A percentile compares a stretch with the other conserved stretches of the same genome.
Conservation (phyloP, 1,140 invertebrate species). For the Stratiolaelaps scimitus region DNA sequence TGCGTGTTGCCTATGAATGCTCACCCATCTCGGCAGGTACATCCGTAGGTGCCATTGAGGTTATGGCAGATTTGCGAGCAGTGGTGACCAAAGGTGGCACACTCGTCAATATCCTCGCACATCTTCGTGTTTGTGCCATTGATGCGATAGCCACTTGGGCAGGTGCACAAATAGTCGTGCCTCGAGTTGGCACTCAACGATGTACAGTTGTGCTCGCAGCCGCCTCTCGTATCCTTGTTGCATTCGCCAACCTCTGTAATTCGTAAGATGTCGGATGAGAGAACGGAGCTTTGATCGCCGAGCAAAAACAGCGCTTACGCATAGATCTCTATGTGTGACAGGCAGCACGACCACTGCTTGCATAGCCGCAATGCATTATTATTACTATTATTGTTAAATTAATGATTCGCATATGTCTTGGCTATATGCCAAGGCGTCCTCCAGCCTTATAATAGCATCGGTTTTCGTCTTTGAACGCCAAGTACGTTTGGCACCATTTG, state of each 20-base stretch:
- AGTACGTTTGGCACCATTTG: no score
- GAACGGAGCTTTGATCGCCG: no score
- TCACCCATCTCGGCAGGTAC: constrained; percentile 72
- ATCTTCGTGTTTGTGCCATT: constrained; percentile 45
- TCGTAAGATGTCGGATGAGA: constrained; percentile 12
- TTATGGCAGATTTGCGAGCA: constrained; percentile 86
- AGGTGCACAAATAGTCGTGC: constrained; percentile 62
- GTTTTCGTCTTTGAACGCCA: no score
- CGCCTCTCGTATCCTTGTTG: constrained; percentile 58
- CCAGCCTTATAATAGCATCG: no score
- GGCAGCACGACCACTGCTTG: no score
- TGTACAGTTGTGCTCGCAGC: constrained; percentile 80
- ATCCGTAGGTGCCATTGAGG: constrained; percentile 78
- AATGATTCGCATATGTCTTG: neutral
- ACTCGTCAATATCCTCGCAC: constrained; percentile 75
- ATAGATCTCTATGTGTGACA: no score
- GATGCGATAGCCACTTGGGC: constrained; percentile 70
- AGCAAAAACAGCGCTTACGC: no score
- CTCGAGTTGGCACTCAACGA: constrained; percentile 53
- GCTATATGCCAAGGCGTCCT: no score
- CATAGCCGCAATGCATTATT: neutral
- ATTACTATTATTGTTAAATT: neutral
- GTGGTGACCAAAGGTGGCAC: constrained; percentile 59
- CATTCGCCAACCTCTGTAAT: constrained; percentile 54
- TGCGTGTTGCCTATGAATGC: neutral